Conservation (phyloP, 2,113 vertebrate genomes). For the Rhinolophus ferrumequinum region DNA sequence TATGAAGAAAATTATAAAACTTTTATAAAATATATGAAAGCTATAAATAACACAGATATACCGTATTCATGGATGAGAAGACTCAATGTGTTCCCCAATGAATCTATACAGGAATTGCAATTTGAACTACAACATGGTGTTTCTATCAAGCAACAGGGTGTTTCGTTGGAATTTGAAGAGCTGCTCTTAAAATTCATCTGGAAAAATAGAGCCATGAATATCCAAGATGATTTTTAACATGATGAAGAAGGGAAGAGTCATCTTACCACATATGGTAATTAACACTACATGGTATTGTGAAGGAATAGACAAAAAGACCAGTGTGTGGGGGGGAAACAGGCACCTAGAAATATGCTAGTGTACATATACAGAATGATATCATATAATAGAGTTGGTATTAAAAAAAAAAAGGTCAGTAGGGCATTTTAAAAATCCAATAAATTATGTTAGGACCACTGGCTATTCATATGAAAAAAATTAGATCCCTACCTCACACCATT, state of each 20-base stretch:
- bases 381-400: background rate
- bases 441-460: background rate
- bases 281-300: background rate
- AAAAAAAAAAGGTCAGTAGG: background rate
- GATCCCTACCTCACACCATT: background rate
- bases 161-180: conserved; percentile 8
- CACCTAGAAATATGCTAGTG: background rate
- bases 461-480: conserved; percentile 8
- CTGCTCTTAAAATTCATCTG: conserved; percentile 16
- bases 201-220: conserved; percentile 30
- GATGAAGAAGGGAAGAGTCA: background rate
- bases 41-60: background rate
- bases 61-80: background rate
- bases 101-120: background rate
- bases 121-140: background rate
- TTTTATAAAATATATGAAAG: conserved; percentile 5
- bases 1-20: conserved; percentile 3
- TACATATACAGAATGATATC: background rate
- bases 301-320: conserved; percentile 14
- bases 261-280: background rate
- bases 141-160: background rate
- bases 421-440: background rate
- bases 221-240: background rate
- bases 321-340: background rate
- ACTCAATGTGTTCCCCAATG: background rate